Evolutionary conservation across 2,113 vertebrate genomes (phyloP).

Genomic region (Rhinoderma darwinii): DNA sequence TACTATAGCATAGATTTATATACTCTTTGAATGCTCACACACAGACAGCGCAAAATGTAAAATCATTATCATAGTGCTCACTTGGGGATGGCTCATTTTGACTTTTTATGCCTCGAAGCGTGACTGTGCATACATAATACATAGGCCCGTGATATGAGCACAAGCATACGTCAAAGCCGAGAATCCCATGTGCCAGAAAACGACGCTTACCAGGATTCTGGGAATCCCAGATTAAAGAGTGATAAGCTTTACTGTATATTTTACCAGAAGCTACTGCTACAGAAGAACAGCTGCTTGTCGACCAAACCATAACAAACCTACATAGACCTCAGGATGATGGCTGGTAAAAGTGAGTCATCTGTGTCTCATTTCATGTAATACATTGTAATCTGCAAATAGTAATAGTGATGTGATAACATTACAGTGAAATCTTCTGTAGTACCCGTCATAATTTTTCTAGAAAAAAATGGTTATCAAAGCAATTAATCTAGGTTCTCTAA

Average conservation of each 20-base stretch:
- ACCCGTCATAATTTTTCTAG: background rate
- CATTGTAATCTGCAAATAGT: background rate
- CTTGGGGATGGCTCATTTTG: background rate
- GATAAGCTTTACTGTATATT: background rate
- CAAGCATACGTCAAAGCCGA: background rate
- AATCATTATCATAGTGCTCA: background rate
- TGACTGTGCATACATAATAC: background rate
- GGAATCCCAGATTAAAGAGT: background rate
- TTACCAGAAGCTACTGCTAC: background rate
- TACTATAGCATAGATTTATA: background rate
- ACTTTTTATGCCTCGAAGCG: background rate
- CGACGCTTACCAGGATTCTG: background rate
- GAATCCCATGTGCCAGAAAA: background rate
- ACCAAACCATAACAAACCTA: background rate
- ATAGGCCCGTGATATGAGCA: background rate
- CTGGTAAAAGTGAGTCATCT: background rate
- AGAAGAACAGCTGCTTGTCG: background rate
- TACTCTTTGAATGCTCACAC: background rate
- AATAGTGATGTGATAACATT: background rate
- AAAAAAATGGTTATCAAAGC: background rate
- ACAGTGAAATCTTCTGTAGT: background rate
- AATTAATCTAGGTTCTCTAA: background rate
- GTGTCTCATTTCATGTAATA: background rate
- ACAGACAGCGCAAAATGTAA: background rate
- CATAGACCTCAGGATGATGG: background rate